Percentiles rank a stretch among this genome's conserved stretches.
Evolutionary conservation across 2,113 vertebrate species (phyloP).

Genomic region (Amphiprion ocellaris): DNA sequence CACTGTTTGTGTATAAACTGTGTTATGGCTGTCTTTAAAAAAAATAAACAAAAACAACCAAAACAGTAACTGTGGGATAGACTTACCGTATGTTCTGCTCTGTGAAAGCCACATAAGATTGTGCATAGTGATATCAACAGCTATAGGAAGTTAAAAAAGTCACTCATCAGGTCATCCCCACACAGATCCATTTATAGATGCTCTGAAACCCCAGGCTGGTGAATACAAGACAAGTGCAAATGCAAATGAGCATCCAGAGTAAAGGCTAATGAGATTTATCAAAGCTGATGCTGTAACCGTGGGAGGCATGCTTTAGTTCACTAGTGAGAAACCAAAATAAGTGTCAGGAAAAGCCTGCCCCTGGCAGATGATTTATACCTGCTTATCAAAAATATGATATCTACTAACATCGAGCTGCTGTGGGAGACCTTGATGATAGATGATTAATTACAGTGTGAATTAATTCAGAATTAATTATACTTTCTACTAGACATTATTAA

Average conservation of each 20-base stretch:
- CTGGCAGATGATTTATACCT: slow-evolving; percentile 65
- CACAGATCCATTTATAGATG: slow-evolving; percentile 28
- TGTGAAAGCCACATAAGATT: too few relatives aligned
- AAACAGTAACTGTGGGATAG: slow-evolving; percentile 20
- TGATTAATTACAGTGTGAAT: slow-evolving; percentile 69
- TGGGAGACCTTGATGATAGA: slow-evolving; percentile 61
- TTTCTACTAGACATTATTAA: slow-evolving; percentile 50
- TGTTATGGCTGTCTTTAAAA: slow-evolving; percentile 3
- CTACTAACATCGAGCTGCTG: slow-evolving; percentile 30
- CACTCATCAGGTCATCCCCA: slow-evolving; percentile 39
- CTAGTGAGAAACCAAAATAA: slow-evolving; percentile 56
- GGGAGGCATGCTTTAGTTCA: slow-evolving; percentile 57
- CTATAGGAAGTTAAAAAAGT: slow-evolving; percentile 4
- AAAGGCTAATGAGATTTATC: slow-evolving; percentile 69
- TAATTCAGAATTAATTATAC: slow-evolving; percentile 70
- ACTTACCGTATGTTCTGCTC: slow-evolving; percentile 17
- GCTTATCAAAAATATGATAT: slow-evolving; percentile 67
- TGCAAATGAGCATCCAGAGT: slow-evolving; percentile 62
- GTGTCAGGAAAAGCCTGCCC: slow-evolving; percentile 48
- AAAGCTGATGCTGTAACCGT: slow-evolving; percentile 64
- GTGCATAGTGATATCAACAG: slow-evolving; percentile 17
- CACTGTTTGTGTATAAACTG: slow-evolving; percentile 11
- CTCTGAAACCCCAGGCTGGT: slow-evolving; percentile 29
- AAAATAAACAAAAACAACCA: neutral
- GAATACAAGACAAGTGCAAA: slow-evolving; percentile 48